A percentile compares a stretch with the other conserved stretches of the same genome.
Conservation (phyloP, 2,888 invertebrate species). For the Colletes collaris region DNA sequence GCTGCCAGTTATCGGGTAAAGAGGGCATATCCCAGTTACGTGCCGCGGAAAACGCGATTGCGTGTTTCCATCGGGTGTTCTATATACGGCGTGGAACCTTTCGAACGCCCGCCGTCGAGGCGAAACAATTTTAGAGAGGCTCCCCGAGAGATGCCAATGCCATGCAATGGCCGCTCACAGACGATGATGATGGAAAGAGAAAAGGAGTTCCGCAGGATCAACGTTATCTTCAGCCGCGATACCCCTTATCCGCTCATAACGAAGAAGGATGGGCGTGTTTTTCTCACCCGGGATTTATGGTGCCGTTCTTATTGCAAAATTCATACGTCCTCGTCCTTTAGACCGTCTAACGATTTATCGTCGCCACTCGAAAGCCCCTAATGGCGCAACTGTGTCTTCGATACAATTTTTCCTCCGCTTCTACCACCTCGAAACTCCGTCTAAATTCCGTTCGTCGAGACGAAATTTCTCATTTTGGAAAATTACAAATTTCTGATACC, state of each 20-base stretch:
- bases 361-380: constrained; percentile 13
- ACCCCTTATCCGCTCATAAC: constrained; percentile 58
- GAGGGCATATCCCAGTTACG: constrained; percentile 44
- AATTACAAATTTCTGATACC: too few relatives aligned
- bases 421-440: background rate
- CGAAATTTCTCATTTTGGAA: background rate
- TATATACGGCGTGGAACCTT: constrained; percentile 23
- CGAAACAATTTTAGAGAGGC: constrained; percentile 40
- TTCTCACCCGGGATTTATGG: constrained; percentile 56
- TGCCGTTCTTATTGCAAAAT: constrained; percentile 49
- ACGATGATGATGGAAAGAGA: background rate
- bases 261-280: constrained; percentile 61
- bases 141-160: constrained; percentile 28
- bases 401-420: background rate
- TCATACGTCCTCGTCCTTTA: constrained; percentile 45
- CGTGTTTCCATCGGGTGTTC: constrained; percentile 35
- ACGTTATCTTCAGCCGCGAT: constrained; percentile 40
- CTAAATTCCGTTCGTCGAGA: background rate
- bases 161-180: constrained; percentile 23
- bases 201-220: constrained; percentile 19
- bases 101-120: constrained; percentile 20
- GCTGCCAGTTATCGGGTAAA: constrained; percentile 28
- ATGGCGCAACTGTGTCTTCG: constrained; percentile 32
- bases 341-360: constrained; percentile 28
- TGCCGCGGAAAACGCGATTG: constrained; percentile 47